These are phyloP conservation scores for Alcis repandata DNA, from an alignment of 2,888 invertebrate genomes.

Conservation along the genomic window DNA sequence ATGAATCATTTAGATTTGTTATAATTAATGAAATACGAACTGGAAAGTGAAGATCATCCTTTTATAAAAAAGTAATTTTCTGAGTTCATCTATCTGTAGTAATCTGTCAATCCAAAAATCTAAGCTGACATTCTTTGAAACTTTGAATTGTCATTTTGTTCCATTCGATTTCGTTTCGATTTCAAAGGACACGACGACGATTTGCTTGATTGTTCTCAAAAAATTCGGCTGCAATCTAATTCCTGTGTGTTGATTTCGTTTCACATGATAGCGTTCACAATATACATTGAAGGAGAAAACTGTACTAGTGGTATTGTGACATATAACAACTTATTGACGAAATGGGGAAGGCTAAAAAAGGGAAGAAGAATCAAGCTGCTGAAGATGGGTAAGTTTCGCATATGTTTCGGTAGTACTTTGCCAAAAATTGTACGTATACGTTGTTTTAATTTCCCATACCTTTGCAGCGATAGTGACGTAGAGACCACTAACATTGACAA, in stretches of 20 bases:
- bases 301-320: slow-evolving; percentile 78
- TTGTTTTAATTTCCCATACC: slow-evolving; percentile 47
- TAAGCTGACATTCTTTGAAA: background rate
- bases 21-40: too few species aligned
- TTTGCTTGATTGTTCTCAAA: slow-evolving; percentile 56
- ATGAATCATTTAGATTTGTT: too few species aligned
- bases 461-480: slow-evolving; percentile 88
- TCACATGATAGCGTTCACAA: slow-evolving; percentile 84
- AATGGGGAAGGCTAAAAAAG: slow-evolving; percentile 94
- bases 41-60: too few species aligned
- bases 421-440: slow-evolving; percentile 40
- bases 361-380: slow-evolving; percentile 91
- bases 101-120: background rate
- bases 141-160: slow-evolving; percentile 36
- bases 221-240: slow-evolving; percentile 64
- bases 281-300: slow-evolving; percentile 71
- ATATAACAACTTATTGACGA: slow-evolving; percentile 68
- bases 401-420: slow-evolving; percentile 62
- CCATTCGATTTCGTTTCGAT: slow-evolving; percentile 49
- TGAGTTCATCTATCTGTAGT: background rate
- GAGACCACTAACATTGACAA: slow-evolving; percentile 78
- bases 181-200: slow-evolving; percentile 74
- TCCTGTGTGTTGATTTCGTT: slow-evolving; percentile 74
- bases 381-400: slow-evolving; percentile 90
- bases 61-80: too few species aligned